Evolutionary conservation across 2,888 invertebrate genomes (phyloP), one percentile per base, ranked within the genome.

Genomic region (Cerastis leucographa): DNA sequence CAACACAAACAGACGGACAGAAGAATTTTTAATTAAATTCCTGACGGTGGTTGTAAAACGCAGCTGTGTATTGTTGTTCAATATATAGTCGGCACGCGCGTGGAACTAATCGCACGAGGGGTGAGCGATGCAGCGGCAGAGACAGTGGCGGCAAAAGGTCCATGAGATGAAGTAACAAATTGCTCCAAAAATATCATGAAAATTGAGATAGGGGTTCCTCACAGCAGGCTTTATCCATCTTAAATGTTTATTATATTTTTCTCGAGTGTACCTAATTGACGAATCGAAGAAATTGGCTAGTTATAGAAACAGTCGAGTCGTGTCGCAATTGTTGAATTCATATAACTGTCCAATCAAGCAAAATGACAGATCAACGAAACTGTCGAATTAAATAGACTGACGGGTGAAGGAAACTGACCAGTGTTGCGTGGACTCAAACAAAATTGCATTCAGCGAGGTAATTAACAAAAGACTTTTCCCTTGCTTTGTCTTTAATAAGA

Each of bases 21-120:
- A 83, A 77, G 89, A 88, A 87, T 89, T 87, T 92, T 90, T 92
- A 91, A 92, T 92, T 91, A 91, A 91, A 91, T 89, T 87, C 90
- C 86, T 84, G 84, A 72, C 85, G 80, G 74, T 81, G 86, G 88
- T 88, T 88, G 87, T 89, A 89, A 88, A 87, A 71, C 85, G 90
- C 92, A 92, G 92, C 92, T 92, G 91, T 69, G 88, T 78, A 84
- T 89, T 89, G 89, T 91, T 89, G 90, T 87, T 83, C 90, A 82
- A 85, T 76, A 71, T 76, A 49, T 62, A 59, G 64, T 25, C 62
- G 71, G 84, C 88, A 80, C 88, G 83, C 84, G 83, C 85, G 86
- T 89, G 90, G 89, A 88, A 89, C 92, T 89, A 92, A 92, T 92
- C 91, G 91, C 71, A 73, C 79, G 72, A 83, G 82, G 85, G 81